A percentile compares a stretch with the other conserved stretches of the same genome.
Evolutionary conservation across 92 coral and sea anemone species (phyloP).

Genomic region (Diadumene lineata): DNA sequence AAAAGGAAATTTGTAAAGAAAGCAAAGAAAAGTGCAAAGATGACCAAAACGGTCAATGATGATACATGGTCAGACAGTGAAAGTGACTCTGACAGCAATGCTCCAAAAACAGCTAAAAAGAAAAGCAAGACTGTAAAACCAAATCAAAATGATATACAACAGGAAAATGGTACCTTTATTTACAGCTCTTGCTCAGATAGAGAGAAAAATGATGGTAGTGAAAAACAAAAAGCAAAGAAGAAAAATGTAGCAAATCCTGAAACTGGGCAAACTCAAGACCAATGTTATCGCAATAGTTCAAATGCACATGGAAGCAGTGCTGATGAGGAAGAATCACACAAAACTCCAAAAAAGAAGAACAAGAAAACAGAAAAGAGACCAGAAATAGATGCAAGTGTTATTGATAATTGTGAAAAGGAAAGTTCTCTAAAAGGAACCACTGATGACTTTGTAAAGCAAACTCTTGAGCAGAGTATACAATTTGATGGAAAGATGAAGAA

Average conservation of each 20-base stretch:
- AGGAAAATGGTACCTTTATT: neutral
- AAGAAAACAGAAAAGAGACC: constrained; percentile 5
- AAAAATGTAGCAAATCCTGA: no score
- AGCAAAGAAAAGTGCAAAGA: neutral
- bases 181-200: neutral
- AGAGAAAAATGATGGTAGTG: neutral
- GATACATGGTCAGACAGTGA: neutral
- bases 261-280: no score
- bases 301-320: no score
- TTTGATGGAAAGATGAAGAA: neutral
- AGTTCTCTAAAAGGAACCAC: no score
- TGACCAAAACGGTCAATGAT: neutral
- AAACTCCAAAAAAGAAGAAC: neutral
- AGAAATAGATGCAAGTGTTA: neutral
- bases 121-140: neutral
- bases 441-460: neutral
- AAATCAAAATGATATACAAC: neutral
- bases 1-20: neutral
- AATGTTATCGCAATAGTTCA: no score
- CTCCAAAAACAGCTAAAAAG: neutral
- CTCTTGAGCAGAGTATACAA: neutral
- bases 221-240: no score
- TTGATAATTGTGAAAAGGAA: neutral
- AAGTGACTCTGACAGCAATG: neutral
- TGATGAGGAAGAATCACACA: neutral